These are phyloP conservation scores for Bos taurus DNA, from an alignment of 2,113 vertebrate genomes.

Conservation along the genomic window ARS-UCD2.0 NC_037340.1:74353501-74354000, in stretches of 20 bases:
- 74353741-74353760: too few relatives aligned
- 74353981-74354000: not conserved
- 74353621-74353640: not conserved
- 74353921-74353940: not conserved
- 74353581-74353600: not conserved
- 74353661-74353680: not conserved
- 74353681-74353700: not conserved
- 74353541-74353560: not conserved
- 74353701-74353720: not conserved
- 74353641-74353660: not conserved
- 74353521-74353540: not conserved
- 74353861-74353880: not conserved
- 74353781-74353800: too few relatives aligned
- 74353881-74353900: not conserved
- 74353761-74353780: too few relatives aligned
- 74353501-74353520: not conserved
- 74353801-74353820: not conserved
- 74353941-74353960: not conserved
- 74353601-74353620: not conserved
- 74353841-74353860: not conserved
- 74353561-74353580: not conserved
- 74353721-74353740: not conserved
- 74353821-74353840: not conserved
- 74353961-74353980: not conserved
- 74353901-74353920: not conserved